A percentile compares a stretch with the other conserved stretches of the same genome.
phyloP scores from a whole-genome alignment of 2,113 vertebrate species.

The Oreocharis arfaki region DNA sequence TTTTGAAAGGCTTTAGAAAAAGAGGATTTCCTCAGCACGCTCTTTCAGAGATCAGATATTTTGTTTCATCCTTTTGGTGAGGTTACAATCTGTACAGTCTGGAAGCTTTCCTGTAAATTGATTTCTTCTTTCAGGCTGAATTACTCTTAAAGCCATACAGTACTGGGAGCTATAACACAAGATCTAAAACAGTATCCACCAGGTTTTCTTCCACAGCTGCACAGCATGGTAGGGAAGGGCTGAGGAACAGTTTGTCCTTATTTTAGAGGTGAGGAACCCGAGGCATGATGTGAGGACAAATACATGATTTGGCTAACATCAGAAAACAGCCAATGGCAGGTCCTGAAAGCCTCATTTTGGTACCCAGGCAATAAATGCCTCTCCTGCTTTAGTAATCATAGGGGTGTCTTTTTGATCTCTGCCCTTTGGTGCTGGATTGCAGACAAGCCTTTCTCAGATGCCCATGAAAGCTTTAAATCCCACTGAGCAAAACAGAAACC shows the following conservation, averaged over 20 bases:
- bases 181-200: background rate
- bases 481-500: background rate
- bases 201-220: background rate
- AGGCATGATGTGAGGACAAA: background rate
- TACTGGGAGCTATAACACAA: background rate
- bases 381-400: background rate
- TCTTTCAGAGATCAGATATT: background rate
- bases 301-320: background rate
- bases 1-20: background rate
- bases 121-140: background rate
- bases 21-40: background rate
- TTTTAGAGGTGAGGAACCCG: background rate
- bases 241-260: background rate
- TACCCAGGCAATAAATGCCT: background rate
- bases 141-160: background rate
- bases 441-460: background rate
- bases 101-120: background rate
- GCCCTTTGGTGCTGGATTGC: background rate
- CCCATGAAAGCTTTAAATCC: background rate
- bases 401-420: background rate
- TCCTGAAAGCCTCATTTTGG: background rate
- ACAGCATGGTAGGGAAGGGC: background rate
- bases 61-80: background rate
- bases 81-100: background rate
- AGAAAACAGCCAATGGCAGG: background rate